phyloP scores from a whole-genome alignment of 2,888 invertebrate genomes.

The Troilus luridus region DNA sequence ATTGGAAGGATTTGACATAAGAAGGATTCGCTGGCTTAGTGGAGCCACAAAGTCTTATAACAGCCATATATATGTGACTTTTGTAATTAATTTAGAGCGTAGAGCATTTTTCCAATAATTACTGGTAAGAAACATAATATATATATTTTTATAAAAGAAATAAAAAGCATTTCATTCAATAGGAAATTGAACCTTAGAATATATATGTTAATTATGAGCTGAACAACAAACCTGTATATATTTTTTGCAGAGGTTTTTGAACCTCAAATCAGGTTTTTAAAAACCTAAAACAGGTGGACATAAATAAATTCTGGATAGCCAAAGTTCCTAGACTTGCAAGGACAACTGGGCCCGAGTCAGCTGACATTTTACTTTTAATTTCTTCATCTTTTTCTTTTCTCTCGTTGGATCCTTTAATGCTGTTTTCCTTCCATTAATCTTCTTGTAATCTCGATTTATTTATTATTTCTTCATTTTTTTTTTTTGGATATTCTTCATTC shows the following conservation, averaged over 20 bases:
- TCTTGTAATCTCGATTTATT: neutral
- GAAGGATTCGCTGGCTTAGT: too few species aligned
- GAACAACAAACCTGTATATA: neutral
- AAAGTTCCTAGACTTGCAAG: constrained; percentile 28
- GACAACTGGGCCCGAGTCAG: constrained; percentile 41
- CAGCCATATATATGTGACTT: too few species aligned
- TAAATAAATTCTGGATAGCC: constrained; percentile 28
- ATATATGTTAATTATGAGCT: too few species aligned
- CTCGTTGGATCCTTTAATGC: neutral
- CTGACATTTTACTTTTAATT: constrained; percentile 41
- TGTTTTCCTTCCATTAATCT: neutral
- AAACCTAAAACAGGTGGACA: neutral
- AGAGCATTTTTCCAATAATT: too few species aligned
- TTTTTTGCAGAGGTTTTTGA: constrained; percentile 16
- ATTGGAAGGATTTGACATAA: too few species aligned
- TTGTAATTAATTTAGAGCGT: too few species aligned
- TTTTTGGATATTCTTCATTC: neutral
- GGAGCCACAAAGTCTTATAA: too few species aligned
- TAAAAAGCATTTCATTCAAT: too few species aligned
- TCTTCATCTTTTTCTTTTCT: neutral
- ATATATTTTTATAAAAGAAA: too few species aligned
- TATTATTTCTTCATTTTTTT: neutral
- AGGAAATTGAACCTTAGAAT: too few species aligned
- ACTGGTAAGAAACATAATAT: too few species aligned
- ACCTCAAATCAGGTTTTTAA: constrained; percentile 35